These are phyloP conservation scores for Sebastolobus alascanus DNA, from an alignment of 2,797 vertebrate genomes.

Conservation along the genomic window DNA sequence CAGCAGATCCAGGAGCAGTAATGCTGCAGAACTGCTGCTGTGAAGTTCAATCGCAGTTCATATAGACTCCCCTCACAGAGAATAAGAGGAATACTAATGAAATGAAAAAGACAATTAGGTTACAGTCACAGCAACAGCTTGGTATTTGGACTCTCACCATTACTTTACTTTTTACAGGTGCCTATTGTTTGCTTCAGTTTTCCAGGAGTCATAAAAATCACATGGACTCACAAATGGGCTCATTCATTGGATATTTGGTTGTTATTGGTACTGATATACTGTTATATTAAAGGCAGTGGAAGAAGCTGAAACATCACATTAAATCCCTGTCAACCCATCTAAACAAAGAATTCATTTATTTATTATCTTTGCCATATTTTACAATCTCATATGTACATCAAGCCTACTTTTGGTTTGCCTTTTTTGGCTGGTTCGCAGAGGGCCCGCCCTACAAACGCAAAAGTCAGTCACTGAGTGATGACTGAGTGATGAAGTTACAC, in stretches of 20 bases:
- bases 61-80: background rate
- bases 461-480: too few relatives aligned
- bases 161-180: background rate
- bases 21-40: background rate
- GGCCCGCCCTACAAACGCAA: too few relatives aligned
- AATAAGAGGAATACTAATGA: background rate
- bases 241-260: background rate
- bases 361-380: background rate
- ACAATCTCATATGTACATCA: background rate
- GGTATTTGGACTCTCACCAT: background rate
- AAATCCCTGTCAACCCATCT: background rate
- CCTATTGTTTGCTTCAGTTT: background rate
- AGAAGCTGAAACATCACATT: background rate
- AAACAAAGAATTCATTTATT: background rate
- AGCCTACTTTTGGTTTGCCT: background rate
- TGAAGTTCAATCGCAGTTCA: conserved; percentile 2
- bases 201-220: background rate
- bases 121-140: background rate
- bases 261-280: background rate
- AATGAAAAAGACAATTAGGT: background rate
- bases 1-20: conserved; percentile 20
- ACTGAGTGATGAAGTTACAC: too few relatives aligned
- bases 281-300: background rate
- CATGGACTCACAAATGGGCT: background rate
- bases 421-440: background rate